A percentile compares a stretch with the other conserved stretches of the same genome.
Conservation (phyloP, 1,140 invertebrate genomes). For the Scylla paramamosain region DNA sequence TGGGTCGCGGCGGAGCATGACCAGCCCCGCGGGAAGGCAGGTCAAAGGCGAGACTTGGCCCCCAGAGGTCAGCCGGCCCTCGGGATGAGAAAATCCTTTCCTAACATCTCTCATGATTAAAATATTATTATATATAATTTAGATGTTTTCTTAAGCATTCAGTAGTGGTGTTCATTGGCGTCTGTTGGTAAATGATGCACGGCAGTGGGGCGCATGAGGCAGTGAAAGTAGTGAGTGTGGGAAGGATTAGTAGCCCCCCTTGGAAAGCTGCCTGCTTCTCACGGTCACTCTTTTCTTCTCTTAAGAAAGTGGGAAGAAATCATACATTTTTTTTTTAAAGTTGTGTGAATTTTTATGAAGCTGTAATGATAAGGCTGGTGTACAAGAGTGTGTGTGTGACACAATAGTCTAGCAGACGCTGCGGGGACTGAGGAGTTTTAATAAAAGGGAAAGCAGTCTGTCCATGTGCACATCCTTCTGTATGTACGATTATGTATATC, state of each 20-base stretch:
- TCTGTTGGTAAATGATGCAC: neutral
- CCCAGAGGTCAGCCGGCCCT: neutral
- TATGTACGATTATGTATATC: neutral
- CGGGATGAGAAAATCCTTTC: conserved; percentile 2
- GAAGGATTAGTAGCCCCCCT: neutral
- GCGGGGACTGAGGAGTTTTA: no score
- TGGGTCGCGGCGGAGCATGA: conserved; percentile 16
- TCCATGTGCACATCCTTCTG: no score
- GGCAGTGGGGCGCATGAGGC: neutral
- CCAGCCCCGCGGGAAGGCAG: conserved; percentile 15
- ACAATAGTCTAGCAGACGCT: no score
- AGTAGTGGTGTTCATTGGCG: neutral
- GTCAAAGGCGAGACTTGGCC: neutral
- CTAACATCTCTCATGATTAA: neutral
- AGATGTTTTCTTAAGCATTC: neutral
- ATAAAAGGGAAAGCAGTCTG: neutral
- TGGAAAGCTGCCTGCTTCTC: neutral
- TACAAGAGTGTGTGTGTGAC: no score
- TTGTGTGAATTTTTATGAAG: neutral
- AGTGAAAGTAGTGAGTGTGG: neutral
- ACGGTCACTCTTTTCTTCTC: no score
- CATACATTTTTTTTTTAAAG: neutral
- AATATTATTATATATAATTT: conserved; percentile 16
- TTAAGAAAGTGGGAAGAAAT: neutral
- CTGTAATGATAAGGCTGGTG: neutral